A percentile compares a stretch with the other conserved stretches of the same genome.
Evolutionary conservation across 2,888 invertebrate species (phyloP).

Genomic region (Andrena bicolor): DNA sequence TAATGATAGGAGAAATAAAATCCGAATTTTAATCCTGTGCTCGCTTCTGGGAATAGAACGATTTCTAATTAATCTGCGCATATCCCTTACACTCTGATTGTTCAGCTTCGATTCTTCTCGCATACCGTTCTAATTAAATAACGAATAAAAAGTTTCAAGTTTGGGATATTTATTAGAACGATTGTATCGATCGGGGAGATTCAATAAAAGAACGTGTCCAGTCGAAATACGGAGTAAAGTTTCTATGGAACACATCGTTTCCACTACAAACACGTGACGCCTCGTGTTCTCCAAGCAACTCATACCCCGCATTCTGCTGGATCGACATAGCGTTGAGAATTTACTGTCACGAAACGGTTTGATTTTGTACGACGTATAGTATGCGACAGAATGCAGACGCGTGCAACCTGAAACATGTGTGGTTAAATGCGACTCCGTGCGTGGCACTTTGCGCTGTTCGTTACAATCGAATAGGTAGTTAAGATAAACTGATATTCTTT

Average conservation of each 20-base stretch:
- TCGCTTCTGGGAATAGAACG: not conserved
- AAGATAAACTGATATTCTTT: too few relatives aligned
- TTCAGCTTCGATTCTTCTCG: not conserved
- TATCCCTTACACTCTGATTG: not conserved
- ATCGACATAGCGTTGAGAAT: conserved; percentile 59
- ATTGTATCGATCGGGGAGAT: conserved; percentile 4
- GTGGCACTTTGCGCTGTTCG: not conserved
- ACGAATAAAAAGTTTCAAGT: not conserved
- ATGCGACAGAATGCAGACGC: conserved; percentile 32
- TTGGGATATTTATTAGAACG: conserved; percentile 25
- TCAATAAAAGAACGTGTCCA: conserved; percentile 19
- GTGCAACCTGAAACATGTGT: conserved; percentile 47
- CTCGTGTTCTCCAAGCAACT: conserved; percentile 46
- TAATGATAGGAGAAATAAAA: not conserved
- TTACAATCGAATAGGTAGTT: too few relatives aligned
- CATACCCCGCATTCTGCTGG: conserved; percentile 45
- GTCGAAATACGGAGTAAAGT: conserved; percentile 25
- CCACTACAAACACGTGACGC: conserved; percentile 46
- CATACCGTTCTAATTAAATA: conserved; percentile 10
- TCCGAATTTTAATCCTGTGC: not conserved
- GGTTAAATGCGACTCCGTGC: conserved; percentile 10
- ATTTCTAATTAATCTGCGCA: conserved; percentile 23
- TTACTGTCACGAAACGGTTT: conserved; percentile 56
- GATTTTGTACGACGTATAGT: conserved; percentile 54
- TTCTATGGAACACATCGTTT: conserved; percentile 11